phyloP scores from a whole-genome alignment of 2,888 invertebrate species.

The Steinernema carpocapsae region DNA sequence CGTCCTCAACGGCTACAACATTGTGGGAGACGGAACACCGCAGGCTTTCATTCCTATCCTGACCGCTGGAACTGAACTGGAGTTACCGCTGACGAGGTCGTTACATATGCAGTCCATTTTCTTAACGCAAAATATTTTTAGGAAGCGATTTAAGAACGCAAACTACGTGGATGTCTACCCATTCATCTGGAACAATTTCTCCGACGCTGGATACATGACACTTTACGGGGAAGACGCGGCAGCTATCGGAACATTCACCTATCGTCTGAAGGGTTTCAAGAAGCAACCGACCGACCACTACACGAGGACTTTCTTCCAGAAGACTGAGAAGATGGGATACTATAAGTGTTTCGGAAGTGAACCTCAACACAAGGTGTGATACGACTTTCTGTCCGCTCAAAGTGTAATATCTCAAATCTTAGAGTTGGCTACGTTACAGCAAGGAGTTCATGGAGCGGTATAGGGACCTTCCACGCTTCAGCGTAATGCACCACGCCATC shows the following conservation, averaged over 20 bases:
- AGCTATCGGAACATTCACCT: slow-evolving; percentile 84
- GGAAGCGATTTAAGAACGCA: slow-evolving; percentile 68
- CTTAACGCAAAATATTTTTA: neutral
- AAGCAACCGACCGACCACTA: slow-evolving; percentile 87
- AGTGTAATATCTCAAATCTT: neutral
- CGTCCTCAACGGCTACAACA: slow-evolving; percentile 70
- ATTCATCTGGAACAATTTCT: slow-evolving; percentile 71
- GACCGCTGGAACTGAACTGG: slow-evolving; percentile 70
- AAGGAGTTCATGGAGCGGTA: slow-evolving; percentile 75
- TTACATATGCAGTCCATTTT: neutral
- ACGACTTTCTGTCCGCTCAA: no score
- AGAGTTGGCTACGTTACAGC: slow-evolving; percentile 69
- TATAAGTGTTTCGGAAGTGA: slow-evolving; percentile 63
- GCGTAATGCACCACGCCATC: slow-evolving; percentile 86
- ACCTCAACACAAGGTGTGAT: slow-evolving; percentile 36
- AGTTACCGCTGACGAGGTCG: slow-evolving; percentile 69
- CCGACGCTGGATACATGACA: slow-evolving; percentile 73
- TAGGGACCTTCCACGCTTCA: slow-evolving; percentile 78
- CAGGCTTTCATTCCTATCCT: slow-evolving; percentile 71
- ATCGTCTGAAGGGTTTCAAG: slow-evolving; percentile 84
- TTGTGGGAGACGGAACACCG: slow-evolving; percentile 71
- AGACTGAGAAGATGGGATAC: slow-evolving; percentile 75
- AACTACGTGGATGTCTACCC: slow-evolving; percentile 71
- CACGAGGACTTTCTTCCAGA: slow-evolving; percentile 81
- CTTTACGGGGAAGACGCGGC: slow-evolving; percentile 87